Evolutionary conservation across 2,113 vertebrate genomes (phyloP), one percentile per base, ranked within the genome.

Genomic region (Paradoxurus hermaphroditus): DNA sequence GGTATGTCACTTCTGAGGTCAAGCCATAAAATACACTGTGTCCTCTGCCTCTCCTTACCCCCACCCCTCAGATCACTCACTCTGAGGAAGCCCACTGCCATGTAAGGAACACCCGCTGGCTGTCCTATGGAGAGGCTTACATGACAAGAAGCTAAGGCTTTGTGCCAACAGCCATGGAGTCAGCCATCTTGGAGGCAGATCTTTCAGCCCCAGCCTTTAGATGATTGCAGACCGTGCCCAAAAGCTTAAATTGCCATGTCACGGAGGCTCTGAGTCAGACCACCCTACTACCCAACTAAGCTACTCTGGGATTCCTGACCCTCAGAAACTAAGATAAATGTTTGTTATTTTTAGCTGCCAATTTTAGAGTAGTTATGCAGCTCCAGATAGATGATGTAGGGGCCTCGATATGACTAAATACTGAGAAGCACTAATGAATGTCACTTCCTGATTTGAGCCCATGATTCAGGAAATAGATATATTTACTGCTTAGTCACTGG

Each of bases 291-390:
- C 41, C n/a, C 16, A 15, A 5, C 46, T 70, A 34, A 86, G 78
- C 31, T n/a, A 25, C 34, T 84, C 34, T 34, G 62, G 46, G 41
- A 62, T 85, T 88, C 65, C 73, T 31, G 44, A 63, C 5, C 51
- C 31, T 82, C 51, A 34, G 34, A 78, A 49, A 79, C 9, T 68
- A 44, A 78, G 75, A n/a, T 78, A 56, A 73, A 67, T 41, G n/a
- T 72, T 77, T 95, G 25, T 73, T 73, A 81, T 93, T 90, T 90
- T 63, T 70, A 77, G 36, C 27, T 53, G 46, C 19, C 36, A 34
- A 44, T 82, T 51, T 81, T 34, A 7, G 36, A 65, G 2, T 36
- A n/a, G 4, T 72, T 63, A 25, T 12, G 2, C 25, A 51, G 11
- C 18, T 36, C 56, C 1, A 59, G 4, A 46, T 18, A 49, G 13